Base-by-base conservation (phyloP, 1,140 invertebrate species). In the Armadillidium nasatum region DNA sequence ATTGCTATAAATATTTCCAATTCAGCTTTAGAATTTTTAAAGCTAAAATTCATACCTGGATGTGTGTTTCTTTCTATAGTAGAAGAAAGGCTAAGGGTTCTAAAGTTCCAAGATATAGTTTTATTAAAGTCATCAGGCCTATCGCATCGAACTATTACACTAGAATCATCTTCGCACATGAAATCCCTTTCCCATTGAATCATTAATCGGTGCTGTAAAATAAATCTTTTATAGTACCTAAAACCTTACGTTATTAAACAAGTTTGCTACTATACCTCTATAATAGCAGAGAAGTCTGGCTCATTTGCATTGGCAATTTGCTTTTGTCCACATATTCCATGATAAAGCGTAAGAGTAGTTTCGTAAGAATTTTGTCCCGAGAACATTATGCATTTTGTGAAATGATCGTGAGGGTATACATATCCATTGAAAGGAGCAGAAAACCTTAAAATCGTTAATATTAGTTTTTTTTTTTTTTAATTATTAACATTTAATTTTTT, bases 101-200 rank as follows among this genome's bases (percentile, higher is more conserved):
- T 73, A 22, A 82, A 71, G 22, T 78, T 78, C 77, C 81, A 82
- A n/a, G 76, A 73, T 15, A 82, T 74, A 0, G 80, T 82, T 68
- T 82, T 82, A 76, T 82, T 82, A 76, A 77, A 82, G 72, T 82
- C 81, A n/a, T 82, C 81, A 0, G 82, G 82, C 21, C 81, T 67
- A 68, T 82, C 82, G 23, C 82, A 82, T 21, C 82, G 69, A 3
- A 82, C 79, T 13, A 81, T 81, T 46, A 82, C 76, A 22, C 74
- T 76, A 9, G 79, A 74, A 66, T 82, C 82, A 60, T 79, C 79
- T 50, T 82, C 82, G 33, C 81, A 75, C 19, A 82, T 73, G 3
- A 82, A 45, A 67, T 82, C 81, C 10, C 71, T 43, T 23, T 82
- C 81, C 82, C 82, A 82, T 66, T 82, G 82, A 46, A 82, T 68